A percentile compares a stretch with the other conserved stretches of the same genome.
phyloP scores from a whole-genome alignment of 2,113 vertebrate genomes.

The Nothocercus julius region DNA sequence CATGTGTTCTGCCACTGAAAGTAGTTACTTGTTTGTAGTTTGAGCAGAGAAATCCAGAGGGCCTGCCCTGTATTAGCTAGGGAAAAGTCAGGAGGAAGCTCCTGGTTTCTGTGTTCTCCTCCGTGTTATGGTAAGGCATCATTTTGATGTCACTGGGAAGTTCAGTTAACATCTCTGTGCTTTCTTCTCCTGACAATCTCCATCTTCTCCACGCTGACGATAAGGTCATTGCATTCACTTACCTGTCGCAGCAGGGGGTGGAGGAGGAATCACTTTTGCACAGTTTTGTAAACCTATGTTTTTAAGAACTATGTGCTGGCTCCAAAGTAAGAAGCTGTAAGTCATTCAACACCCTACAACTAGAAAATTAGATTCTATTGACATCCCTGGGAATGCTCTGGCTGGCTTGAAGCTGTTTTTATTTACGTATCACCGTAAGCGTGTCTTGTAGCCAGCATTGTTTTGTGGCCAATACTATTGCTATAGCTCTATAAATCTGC shows the following conservation, averaged over 20 bases:
- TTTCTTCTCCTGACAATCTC: background rate
- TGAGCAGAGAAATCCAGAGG: background rate
- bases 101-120: background rate
- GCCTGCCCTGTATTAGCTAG: background rate
- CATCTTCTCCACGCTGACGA: background rate
- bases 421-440: background rate
- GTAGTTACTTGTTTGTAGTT: background rate
- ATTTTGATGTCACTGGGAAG: background rate
- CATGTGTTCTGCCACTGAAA: background rate
- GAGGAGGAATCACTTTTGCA: background rate
- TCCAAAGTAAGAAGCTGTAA: background rate
- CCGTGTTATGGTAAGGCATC: background rate
- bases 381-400: conserved; percentile 22
- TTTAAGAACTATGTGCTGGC: conserved; percentile 5
- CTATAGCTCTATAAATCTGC: conserved; percentile 63
- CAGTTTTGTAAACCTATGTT: background rate
- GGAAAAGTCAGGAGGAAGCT: background rate
- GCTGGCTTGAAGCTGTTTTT: conserved; percentile 49
- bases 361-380: conserved; percentile 21
- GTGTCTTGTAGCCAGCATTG: conserved; percentile 48
- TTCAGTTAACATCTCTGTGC: background rate
- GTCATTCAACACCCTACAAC: conserved; percentile 27
- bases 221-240: background rate
- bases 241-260: background rate
- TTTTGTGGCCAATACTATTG: conserved; percentile 43